Evolutionary conservation across 2,113 vertebrate genomes (phyloP).

Genomic region (Amblyornis subalaris): DNA sequence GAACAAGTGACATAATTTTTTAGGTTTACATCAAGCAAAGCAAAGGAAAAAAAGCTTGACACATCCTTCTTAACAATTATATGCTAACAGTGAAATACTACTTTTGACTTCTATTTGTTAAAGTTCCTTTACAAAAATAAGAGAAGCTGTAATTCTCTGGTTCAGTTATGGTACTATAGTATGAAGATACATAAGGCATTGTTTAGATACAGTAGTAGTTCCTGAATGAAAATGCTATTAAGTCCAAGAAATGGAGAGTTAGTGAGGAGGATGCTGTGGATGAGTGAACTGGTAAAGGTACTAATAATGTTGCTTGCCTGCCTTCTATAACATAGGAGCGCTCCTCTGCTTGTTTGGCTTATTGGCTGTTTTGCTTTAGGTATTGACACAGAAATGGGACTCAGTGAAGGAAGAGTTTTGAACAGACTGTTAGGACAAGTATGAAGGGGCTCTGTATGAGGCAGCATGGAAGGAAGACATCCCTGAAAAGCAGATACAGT

Average conservation of each 20-base stretch:
- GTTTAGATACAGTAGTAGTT: not conserved
- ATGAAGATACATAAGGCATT: not conserved
- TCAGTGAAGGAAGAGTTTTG: not conserved
- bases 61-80: not conserved
- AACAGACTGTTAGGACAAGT: not conserved
- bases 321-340: not conserved
- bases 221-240: not conserved
- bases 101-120: not conserved
- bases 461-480: not conserved
- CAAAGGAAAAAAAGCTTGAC: not conserved
- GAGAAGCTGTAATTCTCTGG: not conserved
- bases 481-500: not conserved
- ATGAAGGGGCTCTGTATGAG: not conserved
- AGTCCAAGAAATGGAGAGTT: not conserved
- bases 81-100: not conserved
- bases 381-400: not conserved
- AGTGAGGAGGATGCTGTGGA: not conserved
- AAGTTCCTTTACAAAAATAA: not conserved
- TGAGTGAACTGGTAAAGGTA: not conserved
- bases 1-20: not conserved
- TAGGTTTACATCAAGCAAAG: not conserved
- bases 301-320: not conserved
- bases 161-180: not conserved
- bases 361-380: not conserved
- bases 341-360: not conserved